A percentile compares a stretch with the other conserved stretches of the same genome.
Evolutionary conservation across 1,140 invertebrate genomes (phyloP).

Genomic region (Phymastichus coffea): DNA sequence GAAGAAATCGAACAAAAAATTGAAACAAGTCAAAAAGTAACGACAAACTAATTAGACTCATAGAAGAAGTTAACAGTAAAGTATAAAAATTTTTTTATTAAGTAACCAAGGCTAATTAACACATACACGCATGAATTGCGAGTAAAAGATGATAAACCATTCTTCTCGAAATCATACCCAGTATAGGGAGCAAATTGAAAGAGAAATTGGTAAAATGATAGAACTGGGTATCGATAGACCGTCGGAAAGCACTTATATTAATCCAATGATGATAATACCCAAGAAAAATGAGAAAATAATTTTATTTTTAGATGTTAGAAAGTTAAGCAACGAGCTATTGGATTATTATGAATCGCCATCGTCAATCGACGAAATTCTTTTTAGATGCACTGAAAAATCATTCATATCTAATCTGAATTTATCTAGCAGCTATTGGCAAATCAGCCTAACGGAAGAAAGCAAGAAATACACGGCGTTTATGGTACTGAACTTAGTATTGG

Average conservation of each 20-base stretch:
- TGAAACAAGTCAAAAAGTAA: not conserved
- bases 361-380: not conserved
- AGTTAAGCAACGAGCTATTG: slow-evolving; percentile 36
- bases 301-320: slow-evolving; percentile 41
- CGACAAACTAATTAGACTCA: not conserved
- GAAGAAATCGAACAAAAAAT: not conserved
- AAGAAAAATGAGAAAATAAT: slow-evolving; percentile 39
- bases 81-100: slow-evolving; percentile 21
- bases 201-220: slow-evolving; percentile 28
- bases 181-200: slow-evolving; percentile 20
- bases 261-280: slow-evolving; percentile 36
- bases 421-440: not conserved
- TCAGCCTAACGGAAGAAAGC: not conserved
- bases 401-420: not conserved
- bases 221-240: slow-evolving; percentile 31
- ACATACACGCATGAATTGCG: slow-evolving; percentile 27
- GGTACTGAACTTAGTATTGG: not conserved
- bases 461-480: not conserved
- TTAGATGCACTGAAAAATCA: not conserved
- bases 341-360: slow-evolving; percentile 33
- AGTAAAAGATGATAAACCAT: slow-evolving; percentile 24
- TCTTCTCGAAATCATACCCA: slow-evolving; percentile 24
- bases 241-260: slow-evolving; percentile 37
- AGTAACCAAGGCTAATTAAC: slow-evolving; percentile 19
- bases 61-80: not conserved